These are phyloP conservation scores for Macrostomum lignano DNA, from an alignment of 1,140 invertebrate species.

Conservation along the genomic window DNA sequence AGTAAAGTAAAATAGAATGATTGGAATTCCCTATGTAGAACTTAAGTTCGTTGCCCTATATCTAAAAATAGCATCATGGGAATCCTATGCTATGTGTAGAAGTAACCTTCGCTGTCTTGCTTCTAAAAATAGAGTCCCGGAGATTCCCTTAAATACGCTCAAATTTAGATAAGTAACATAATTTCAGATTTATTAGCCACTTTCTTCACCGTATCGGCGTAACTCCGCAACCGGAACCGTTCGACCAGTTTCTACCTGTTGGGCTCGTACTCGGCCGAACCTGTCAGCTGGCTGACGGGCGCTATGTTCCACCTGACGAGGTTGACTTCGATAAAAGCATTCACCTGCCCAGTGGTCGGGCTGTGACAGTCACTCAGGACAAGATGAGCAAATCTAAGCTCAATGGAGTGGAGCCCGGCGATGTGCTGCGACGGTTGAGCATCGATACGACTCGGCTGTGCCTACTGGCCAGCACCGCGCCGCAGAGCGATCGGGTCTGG, in stretches of 20 bases:
- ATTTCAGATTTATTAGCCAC: slow-evolving; percentile 72
- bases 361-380: slow-evolving; percentile 47
- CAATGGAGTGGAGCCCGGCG: slow-evolving; percentile 74
- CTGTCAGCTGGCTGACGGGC: slow-evolving; percentile 43
- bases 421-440: slow-evolving; percentile 49
- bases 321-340: slow-evolving; percentile 29
- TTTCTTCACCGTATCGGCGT: slow-evolving; percentile 54
- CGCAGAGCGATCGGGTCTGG: slow-evolving; percentile 55
- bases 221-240: slow-evolving; percentile 48
- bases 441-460: slow-evolving; percentile 56
- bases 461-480: slow-evolving; percentile 53
- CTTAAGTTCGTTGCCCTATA: too few relatives aligned
- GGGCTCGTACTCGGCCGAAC: slow-evolving; percentile 75
- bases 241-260: slow-evolving; percentile 58
- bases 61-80: too few relatives aligned
- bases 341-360: neutral
- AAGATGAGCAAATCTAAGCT: slow-evolving; percentile 98
- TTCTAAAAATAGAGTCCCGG: too few relatives aligned
- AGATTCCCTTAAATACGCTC: too few relatives aligned
- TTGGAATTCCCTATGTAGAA: too few relatives aligned
- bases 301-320: slow-evolving; percentile 44
- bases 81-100: too few relatives aligned
- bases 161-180: too few relatives aligned
- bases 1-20: too few relatives aligned
- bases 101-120: too few relatives aligned